phyloP scores from a whole-genome alignment of 1,140 invertebrate genomes.

The Drosophila truncata region DNA sequence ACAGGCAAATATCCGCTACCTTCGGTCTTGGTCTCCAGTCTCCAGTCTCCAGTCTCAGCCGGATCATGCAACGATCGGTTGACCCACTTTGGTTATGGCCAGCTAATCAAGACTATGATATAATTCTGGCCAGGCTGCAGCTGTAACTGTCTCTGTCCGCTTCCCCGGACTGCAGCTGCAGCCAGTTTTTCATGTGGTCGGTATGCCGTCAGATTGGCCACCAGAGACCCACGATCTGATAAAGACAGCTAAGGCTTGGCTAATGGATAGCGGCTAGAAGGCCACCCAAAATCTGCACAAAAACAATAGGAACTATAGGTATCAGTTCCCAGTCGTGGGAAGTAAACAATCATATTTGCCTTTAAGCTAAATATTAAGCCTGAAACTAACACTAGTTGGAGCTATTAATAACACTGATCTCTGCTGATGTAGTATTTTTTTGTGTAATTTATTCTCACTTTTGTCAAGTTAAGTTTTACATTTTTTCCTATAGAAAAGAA shows the following conservation, averaged over 20 bases:
- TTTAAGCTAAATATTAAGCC: background rate
- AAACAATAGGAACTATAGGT: constrained; percentile 3
- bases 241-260: constrained; percentile 29
- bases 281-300: constrained; percentile 35
- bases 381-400: background rate
- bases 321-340: constrained; percentile 7
- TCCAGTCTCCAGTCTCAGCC: constrained; percentile 11
- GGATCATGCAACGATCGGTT: constrained; percentile 53
- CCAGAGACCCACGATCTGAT: constrained; percentile 30
- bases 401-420: background rate
- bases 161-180: constrained; percentile 52
- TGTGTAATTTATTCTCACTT: background rate
- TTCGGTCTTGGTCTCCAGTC: constrained; percentile 13
- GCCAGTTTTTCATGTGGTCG: constrained; percentile 36
- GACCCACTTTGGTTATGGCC: constrained; percentile 45
- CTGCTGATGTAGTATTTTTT: background rate
- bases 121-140: constrained; percentile 66
- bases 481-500: background rate
- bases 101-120: constrained; percentile 61
- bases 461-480: background rate
- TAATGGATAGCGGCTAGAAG: constrained; percentile 19
- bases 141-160: constrained; percentile 50
- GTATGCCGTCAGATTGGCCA: constrained; percentile 6
- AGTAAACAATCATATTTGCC: constrained; percentile 11
- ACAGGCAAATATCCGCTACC: constrained; percentile 66